Percentiles rank a stretch among this genome's conserved stretches.
phyloP scores from a whole-genome alignment of 1,140 invertebrate genomes.

The Aphaenogaster rudis region DNA sequence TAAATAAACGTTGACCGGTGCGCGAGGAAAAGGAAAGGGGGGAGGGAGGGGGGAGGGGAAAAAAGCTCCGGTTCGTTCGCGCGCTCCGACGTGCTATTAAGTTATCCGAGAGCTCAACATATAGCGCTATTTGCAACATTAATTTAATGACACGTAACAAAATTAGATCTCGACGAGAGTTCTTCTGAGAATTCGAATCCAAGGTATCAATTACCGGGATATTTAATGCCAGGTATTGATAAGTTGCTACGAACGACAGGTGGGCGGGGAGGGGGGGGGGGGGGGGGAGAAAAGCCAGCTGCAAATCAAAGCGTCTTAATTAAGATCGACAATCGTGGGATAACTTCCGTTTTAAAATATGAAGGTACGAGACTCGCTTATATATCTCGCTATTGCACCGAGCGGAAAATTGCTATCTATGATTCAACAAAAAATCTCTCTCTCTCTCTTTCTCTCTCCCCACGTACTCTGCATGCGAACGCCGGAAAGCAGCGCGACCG shows the following conservation, averaged over 20 bases:
- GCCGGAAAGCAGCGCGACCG: slow-evolving; percentile 37
- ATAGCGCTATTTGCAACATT: neutral
- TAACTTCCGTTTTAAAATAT: slow-evolving; percentile 2
- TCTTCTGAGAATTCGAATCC: neutral
- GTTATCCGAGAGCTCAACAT: neutral
- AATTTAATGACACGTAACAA: slow-evolving; percentile 9
- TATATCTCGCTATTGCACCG: neutral
- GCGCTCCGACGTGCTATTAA: neutral
- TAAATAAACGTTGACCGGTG: slow-evolving; percentile 46
- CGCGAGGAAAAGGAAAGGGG: neutral
- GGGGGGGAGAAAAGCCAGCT: neutral
- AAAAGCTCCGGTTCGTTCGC: neutral
- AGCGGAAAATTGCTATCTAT: slow-evolving; percentile 24
- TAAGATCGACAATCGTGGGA: slow-evolving; percentile 9
- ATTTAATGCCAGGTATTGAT: slow-evolving; percentile 12
- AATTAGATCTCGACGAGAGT: slow-evolving; percentile 8
- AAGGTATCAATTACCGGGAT: slow-evolving; percentile 9
- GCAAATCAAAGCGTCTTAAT: slow-evolving; percentile 13
- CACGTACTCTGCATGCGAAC: neutral
- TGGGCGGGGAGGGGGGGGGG: neutral
- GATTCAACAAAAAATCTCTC: slow-evolving; percentile 18
- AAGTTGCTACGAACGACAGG: neutral
- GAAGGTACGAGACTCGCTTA: neutral
- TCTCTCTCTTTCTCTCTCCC: neutral
- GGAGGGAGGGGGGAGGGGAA: neutral